Conservation (phyloP, 2,888 invertebrate genomes). For the Balanococcus diminutus region DNA sequence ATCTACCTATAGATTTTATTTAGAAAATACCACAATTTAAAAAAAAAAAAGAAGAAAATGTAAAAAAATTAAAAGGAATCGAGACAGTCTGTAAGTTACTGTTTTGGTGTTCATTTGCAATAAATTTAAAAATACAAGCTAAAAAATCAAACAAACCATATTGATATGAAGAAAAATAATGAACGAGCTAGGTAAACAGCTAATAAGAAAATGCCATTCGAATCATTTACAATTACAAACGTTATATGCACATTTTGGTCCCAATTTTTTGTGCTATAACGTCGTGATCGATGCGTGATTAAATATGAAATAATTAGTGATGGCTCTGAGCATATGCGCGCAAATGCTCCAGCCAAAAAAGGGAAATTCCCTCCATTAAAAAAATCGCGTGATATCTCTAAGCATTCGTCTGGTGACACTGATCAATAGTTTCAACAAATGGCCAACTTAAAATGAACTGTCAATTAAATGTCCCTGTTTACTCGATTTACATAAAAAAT, state of each 20-base stretch:
- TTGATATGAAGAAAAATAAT: neutral
- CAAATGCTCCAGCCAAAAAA: no score
- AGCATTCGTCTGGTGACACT: no score
- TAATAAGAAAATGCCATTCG: neutral
- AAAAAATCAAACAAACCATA: neutral
- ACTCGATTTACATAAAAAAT: no score
- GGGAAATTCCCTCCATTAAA: no score
- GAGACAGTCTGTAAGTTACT: constrained; percentile 39
- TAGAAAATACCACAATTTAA: neutral
- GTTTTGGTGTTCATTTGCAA: constrained; percentile 28
- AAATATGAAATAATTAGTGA: no score
- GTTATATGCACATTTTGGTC: neutral
- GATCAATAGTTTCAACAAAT: no score
- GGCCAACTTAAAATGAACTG: no score
- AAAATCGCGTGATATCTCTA: no score
- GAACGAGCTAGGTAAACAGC: neutral
- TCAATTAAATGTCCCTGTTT: no score
- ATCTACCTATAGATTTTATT: neutral
- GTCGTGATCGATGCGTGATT: neutral
- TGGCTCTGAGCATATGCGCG: no score
- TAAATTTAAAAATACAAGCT: constrained; percentile 15
- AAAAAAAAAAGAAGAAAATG: constrained; percentile 9
- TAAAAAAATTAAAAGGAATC: constrained; percentile 27
- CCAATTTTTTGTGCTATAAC: neutral
- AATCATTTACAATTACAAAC: neutral